phyloP scores from a whole-genome alignment of 1,140 invertebrate genomes.

The Calosoma granatense region DNA sequence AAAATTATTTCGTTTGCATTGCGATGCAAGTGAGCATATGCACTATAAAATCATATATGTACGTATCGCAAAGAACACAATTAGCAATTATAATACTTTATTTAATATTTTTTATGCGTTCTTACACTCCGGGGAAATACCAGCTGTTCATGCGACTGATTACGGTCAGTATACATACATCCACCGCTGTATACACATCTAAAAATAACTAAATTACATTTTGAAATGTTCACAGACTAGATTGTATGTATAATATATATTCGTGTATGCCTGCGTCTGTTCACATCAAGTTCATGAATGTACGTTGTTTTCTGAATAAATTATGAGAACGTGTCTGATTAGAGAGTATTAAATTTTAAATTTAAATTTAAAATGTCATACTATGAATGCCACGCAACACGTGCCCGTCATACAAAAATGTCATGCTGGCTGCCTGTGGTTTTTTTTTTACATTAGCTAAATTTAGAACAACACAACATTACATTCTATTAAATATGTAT shows the following conservation, averaged over 20 bases:
- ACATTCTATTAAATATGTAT: too few relatives aligned
- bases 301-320: not conserved
- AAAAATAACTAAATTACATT: not conserved
- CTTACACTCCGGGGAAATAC: not conserved
- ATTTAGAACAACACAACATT: too few relatives aligned
- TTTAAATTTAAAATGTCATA: not conserved
- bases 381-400: not conserved
- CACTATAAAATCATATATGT: too few relatives aligned
- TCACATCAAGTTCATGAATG: not conserved
- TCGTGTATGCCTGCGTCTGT: too few relatives aligned
- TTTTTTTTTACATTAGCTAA: too few relatives aligned
- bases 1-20: too few relatives aligned
- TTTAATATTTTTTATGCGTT: not conserved
- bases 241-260: not conserved
- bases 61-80: too few relatives aligned
- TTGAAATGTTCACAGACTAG: not conserved
- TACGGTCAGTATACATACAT: too few relatives aligned
- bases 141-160: not conserved
- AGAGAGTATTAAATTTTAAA: not conserved
- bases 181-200: not conserved
- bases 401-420: not conserved
- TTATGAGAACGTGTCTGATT: not conserved
- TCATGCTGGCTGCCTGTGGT: not conserved
- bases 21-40: too few relatives aligned
- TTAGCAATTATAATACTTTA: too few relatives aligned